Base-by-base conservation (phyloP, 2,113 vertebrate genomes). In the Siniperca chuatsi region DNA sequence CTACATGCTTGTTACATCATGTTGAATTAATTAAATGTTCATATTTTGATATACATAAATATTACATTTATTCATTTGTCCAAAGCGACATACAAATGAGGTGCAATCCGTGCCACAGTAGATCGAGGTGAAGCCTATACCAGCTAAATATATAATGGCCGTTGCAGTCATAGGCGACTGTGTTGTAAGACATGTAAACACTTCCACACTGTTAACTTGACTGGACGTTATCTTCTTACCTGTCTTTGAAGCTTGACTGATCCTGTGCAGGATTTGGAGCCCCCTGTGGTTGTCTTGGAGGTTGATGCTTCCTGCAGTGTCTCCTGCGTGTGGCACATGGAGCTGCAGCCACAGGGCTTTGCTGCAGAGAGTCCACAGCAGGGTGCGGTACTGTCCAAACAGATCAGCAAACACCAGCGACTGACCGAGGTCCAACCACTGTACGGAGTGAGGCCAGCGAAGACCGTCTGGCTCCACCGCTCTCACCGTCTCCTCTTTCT, bases 341-440 rank as follows among this genome's bases (percentile, higher is more conserved):
- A 95, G 87, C n/a, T 85, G 87, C 57, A 79, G 70, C 60, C 92
- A 65, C 25, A 93, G 60, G 2, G 91, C 87, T 67, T 70, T 78
- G 29, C 81, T 77, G 82, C 92, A 96, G 23, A 90, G 77, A 16
- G 35, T 79, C 95, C 94, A 93, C 66, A 95, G 78, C 83, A 91
- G 71, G 2, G 18, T 46, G 7, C 75, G 87, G 80, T 96, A 96
- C 65, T 91, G 89, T 23, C 75, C 86, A 12, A 92, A 82, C 64
- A 95, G 87, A 11, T 92, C 87, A 2, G 68, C 65, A 54, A 88
- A 92, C 6, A 85, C 66, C 15, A 91, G 76, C 0, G 86, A 87
- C 46, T 88, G 89, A 35, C 90, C 83, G 0, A 90, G 58, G 65
- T 95, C 94, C 57, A 87, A n/a, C 88, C 92, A 94, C 61, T 92